Evolutionary conservation across 2,797 vertebrate species (phyloP).

Genomic region (Lycodopsis pacificus): DNA sequence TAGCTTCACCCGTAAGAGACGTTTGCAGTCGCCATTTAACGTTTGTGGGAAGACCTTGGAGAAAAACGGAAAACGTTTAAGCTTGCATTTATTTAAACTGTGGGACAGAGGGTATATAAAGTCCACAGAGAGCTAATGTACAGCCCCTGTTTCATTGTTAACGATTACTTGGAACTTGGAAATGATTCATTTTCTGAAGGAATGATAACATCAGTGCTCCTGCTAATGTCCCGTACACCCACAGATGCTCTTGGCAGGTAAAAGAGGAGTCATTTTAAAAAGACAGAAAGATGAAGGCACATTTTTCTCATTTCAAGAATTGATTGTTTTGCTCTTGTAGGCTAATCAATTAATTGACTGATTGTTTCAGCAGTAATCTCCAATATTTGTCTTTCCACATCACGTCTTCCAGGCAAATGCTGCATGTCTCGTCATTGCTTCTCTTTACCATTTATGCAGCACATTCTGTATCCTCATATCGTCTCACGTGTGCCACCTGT

Average conservation of each 20-base stretch:
- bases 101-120: not conserved
- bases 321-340: not conserved
- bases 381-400: not conserved
- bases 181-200: slow-evolving; percentile 5
- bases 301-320: not conserved
- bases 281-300: not conserved
- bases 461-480: not conserved
- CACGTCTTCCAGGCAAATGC: not conserved
- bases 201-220: not conserved
- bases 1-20: not conserved
- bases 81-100: not conserved
- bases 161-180: not conserved
- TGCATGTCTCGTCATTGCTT: not conserved
- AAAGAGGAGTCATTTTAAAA: not conserved
- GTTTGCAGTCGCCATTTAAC: slow-evolving; percentile 2
- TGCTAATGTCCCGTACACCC: not conserved
- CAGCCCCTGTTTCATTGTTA: not conserved
- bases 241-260: not conserved
- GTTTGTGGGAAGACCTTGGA: not conserved
- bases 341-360: not conserved
- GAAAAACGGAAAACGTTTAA: not conserved
- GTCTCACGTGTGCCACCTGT: slow-evolving; percentile 1
- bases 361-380: not conserved
- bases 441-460: not conserved
- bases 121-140: not conserved